Percentiles rank a stretch among this genome's conserved stretches.
phyloP scores from a whole-genome alignment of 2,797 vertebrate species.

The Sebastes nivosus region DNA sequence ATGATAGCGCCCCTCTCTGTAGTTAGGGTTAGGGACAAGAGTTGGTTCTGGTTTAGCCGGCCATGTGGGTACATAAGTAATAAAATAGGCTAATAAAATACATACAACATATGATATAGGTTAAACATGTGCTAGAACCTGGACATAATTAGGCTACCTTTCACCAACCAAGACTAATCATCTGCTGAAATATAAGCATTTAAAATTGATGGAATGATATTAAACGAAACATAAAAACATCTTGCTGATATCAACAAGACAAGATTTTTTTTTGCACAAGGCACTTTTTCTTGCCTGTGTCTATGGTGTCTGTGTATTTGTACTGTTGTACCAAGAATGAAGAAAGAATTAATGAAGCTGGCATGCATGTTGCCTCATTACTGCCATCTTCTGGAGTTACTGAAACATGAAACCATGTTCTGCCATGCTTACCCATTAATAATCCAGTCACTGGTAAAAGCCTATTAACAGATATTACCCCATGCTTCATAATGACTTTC shows the following conservation, averaged over 20 bases:
- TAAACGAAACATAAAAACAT: background rate
- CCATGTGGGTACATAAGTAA: background rate
- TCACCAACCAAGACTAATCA: background rate
- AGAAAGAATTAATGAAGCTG: background rate
- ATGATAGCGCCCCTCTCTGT: too few relatives aligned
- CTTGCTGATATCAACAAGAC: background rate
- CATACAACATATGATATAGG: background rate
- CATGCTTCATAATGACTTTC: background rate
- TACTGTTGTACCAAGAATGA: background rate
- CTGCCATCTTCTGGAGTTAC: slow-evolving; percentile 4
- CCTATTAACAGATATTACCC: too few relatives aligned
- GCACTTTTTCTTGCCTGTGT: background rate
- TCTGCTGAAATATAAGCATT: background rate
- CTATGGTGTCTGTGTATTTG: background rate
- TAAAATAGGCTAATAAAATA: background rate
- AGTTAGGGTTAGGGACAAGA: too few relatives aligned
- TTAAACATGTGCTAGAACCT: background rate
- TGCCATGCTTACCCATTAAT: too few relatives aligned
- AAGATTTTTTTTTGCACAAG: too few relatives aligned
- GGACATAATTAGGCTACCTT: background rate
- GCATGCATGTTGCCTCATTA: background rate
- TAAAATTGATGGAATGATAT: background rate
- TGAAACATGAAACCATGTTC: background rate
- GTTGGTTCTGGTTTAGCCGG: too few relatives aligned
- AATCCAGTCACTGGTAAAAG: background rate